These are phyloP conservation scores for Sinocyclocheilus anophthalmus DNA, from an alignment of 2,113 vertebrate genomes.

Conservation along the genomic window DNA sequence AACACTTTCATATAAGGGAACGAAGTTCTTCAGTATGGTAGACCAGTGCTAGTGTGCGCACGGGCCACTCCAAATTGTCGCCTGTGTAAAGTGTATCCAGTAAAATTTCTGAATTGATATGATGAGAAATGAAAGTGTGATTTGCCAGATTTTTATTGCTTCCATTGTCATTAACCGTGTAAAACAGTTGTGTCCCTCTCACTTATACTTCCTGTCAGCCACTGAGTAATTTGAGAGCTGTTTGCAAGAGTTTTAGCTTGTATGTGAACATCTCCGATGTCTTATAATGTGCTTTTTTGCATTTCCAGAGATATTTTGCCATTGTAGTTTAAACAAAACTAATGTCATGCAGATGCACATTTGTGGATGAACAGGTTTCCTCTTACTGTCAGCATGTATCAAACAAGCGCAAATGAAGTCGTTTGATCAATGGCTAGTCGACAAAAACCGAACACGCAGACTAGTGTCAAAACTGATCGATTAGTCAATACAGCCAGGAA, in stretches of 20 bases:
- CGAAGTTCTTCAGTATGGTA: no score
- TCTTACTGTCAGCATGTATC: not conserved
- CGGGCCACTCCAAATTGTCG: no score
- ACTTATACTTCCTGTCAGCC: slow-evolving; percentile 8
- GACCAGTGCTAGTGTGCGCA: no score
- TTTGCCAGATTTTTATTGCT: not conserved
- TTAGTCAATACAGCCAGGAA: not conserved
- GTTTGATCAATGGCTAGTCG: not conserved
- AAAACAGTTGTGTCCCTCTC: not conserved
- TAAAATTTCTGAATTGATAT: not conserved
- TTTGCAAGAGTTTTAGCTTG: not conserved
- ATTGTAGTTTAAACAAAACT: not conserved
- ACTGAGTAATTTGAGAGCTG: not conserved
- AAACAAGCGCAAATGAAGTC: not conserved
- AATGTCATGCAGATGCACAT: not conserved
- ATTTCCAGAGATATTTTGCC: no score
- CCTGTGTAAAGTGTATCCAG: no score
- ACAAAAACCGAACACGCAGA: not conserved
- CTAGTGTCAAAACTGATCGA: not conserved
- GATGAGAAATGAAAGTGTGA: not conserved
- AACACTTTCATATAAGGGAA: no score
- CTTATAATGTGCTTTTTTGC: not conserved
- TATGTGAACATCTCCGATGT: not conserved
- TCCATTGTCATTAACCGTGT: not conserved
- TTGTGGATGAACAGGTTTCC: not conserved